phyloP scores from a whole-genome alignment of 2,113 vertebrate genomes.

The Arizona elegans region DNA sequence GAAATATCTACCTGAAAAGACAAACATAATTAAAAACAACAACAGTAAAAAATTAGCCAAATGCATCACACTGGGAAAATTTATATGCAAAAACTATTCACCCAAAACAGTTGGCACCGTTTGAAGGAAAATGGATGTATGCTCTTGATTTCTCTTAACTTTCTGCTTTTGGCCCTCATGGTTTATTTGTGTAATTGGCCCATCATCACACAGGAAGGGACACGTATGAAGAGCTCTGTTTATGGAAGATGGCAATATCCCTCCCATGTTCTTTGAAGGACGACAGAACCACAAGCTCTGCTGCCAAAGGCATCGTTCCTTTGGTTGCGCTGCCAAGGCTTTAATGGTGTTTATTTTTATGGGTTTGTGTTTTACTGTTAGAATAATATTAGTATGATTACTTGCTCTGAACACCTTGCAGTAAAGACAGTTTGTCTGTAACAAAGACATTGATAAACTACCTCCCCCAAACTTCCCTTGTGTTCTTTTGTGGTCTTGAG shows the following conservation, averaged over 20 bases:
- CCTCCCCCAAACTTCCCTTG: neutral
- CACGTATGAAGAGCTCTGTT: neutral
- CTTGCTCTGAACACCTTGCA: neutral
- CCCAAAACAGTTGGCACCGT: neutral
- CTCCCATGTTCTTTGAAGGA: too few relatives aligned
- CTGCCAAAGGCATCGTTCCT: neutral
- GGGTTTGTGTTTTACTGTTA: neutral
- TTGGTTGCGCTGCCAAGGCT: neutral
- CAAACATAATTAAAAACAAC: neutral
- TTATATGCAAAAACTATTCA: neutral
- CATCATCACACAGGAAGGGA: neutral
- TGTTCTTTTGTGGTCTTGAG: neutral
- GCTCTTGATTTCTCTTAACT: neutral
- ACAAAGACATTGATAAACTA: neutral
- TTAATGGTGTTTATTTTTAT: neutral
- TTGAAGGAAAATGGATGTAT: neutral
- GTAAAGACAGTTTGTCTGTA: neutral
- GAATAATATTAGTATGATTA: neutral
- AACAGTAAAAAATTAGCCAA: neutral
- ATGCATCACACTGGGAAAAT: neutral
- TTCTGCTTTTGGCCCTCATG: neutral
- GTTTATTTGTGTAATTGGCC: neutral
- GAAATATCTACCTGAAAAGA: neutral
- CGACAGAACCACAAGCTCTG: rapidly evolving
- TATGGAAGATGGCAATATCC: neutral